A percentile compares a stretch with the other conserved stretches of the same genome.
These are phyloP conservation scores for Cinara cedri DNA, from an alignment of 2,888 invertebrate species.

Conservation along the genomic window DNA sequence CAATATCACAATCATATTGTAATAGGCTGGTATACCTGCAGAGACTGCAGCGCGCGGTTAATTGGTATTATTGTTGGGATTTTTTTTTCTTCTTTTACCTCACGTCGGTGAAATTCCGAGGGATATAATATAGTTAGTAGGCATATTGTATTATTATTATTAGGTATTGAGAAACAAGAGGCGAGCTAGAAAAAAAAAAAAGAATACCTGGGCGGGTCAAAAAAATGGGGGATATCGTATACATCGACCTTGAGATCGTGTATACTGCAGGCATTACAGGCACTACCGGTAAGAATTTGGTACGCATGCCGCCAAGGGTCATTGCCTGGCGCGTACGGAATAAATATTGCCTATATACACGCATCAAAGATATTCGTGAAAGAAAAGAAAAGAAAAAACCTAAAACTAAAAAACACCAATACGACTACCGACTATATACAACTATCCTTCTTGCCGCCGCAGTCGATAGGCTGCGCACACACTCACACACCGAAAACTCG, in stretches of 20 bases:
- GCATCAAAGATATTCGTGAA: neutral
- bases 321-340: conserved; percentile 28
- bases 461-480: too few relatives aligned
- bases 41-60: too few relatives aligned
- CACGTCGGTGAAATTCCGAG: conserved; percentile 15
- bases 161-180: conserved; percentile 34
- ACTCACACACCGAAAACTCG: too few relatives aligned
- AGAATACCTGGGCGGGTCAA: conserved; percentile 27
- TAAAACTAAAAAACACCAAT: too few relatives aligned
- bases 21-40: too few relatives aligned
- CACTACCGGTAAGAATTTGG: conserved; percentile 9
- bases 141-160: conserved; percentile 2
- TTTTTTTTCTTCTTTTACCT: too few relatives aligned
- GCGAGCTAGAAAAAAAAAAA: neutral
- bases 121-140: conserved; percentile 17
- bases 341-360: conserved; percentile 30
- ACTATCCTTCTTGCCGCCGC: too few relatives aligned
- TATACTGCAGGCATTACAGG: conserved; percentile 22
- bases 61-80: too few relatives aligned
- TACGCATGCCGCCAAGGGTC: conserved; percentile 35
- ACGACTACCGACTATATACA: too few relatives aligned
- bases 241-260: conserved; percentile 23
- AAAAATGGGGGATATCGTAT: conserved; percentile 24
- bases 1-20: too few relatives aligned
- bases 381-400: neutral